Percentiles rank a stretch among this genome's conserved stretches.
Conservation (phyloP, 2,113 vertebrate genomes). For the Trachemys scripta region DNA sequence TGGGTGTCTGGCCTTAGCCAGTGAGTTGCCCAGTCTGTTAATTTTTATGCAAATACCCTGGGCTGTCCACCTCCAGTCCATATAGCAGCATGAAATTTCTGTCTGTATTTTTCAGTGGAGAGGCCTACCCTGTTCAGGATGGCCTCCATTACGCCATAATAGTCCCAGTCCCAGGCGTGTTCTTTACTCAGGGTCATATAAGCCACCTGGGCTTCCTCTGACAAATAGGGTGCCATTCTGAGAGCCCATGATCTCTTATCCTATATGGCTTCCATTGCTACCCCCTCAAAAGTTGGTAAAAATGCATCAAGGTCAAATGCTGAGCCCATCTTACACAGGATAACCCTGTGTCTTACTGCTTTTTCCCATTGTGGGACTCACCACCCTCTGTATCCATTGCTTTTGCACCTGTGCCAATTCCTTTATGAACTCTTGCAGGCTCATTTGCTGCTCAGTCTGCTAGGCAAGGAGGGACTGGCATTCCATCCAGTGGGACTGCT, state of each 20-base stretch:
- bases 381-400: not conserved
- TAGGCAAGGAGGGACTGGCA: not conserved
- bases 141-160: no score
- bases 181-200: not conserved
- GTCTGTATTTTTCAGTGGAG: not conserved
- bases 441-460: not conserved
- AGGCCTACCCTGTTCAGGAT: not conserved
- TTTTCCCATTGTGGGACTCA: not conserved
- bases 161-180: not conserved
- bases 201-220: not conserved
- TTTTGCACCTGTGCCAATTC: not conserved
- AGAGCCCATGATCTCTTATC: not conserved
- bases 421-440: not conserved
- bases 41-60: not conserved
- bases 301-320: not conserved
- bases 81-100: not conserved
- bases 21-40: no score
- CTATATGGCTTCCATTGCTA: not conserved
- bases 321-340: not conserved
- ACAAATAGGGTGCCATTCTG: not conserved
- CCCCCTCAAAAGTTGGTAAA: not conserved
- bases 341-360: not conserved
- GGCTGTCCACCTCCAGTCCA: not conserved
- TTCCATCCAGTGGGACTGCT: not conserved
- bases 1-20: not conserved